A percentile compares a stretch with the other conserved stretches of the same genome.
These are phyloP conservation scores for Drosophila parthenogenetica DNA, from an alignment of 2,888 invertebrate species.

Conservation along the genomic window DNA sequence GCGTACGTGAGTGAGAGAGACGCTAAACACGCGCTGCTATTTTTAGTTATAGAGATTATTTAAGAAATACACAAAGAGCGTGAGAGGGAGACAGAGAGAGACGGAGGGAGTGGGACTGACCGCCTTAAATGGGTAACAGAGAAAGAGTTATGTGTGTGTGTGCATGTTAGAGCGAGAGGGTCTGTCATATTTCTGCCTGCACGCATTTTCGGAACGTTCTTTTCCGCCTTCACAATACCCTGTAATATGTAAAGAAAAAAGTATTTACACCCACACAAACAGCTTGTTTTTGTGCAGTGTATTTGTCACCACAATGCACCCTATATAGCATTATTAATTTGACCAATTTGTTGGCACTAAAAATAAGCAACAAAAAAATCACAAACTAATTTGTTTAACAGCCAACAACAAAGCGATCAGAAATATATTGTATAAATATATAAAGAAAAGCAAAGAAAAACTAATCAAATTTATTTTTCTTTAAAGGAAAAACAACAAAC, in stretches of 20 bases:
- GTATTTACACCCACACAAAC: too few species aligned
- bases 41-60: constrained; percentile 78
- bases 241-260: background rate
- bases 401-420: background rate
- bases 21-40: constrained; percentile 75
- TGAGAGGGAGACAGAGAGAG: background rate
- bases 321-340: constrained; percentile 7
- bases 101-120: background rate
- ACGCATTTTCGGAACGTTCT: constrained; percentile 22
- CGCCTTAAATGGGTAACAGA: background rate
- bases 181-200: constrained; percentile 30
- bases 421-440: background rate
- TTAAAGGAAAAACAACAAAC: background rate
- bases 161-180: background rate
- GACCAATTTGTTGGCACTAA: background rate
- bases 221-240: constrained; percentile 13
- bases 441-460: background rate
- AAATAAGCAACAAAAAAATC: constrained; percentile 17
- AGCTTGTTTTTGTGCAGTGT: background rate
- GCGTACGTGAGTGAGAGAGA: constrained; percentile 9
- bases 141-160: background rate
- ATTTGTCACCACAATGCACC: background rate
- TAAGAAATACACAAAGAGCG: constrained; percentile 32
- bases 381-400: constrained; percentile 41
- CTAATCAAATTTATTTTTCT: too few species aligned